Conservation (phyloP, 2,888 invertebrate genomes). For the Amphipyra tragopoginis region DNA sequence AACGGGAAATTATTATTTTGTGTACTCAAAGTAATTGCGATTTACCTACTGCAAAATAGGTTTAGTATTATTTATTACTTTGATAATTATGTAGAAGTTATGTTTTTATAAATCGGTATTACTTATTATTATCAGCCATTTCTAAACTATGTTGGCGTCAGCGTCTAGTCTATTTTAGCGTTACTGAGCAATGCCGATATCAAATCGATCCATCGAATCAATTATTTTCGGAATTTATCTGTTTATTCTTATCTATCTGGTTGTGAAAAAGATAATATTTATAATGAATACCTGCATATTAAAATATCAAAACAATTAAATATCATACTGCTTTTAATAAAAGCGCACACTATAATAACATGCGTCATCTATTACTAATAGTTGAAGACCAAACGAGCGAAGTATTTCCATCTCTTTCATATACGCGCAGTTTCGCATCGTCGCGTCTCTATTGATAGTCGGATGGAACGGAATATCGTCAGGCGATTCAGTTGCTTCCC, state of each 20-base stretch:
- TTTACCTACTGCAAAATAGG: constrained; percentile 30
- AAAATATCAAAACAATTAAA: background rate
- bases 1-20: constrained; percentile 45
- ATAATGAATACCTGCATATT: too few species aligned
- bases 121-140: too few species aligned
- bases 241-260: too few species aligned
- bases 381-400: background rate
- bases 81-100: constrained; percentile 1
- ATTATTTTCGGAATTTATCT: too few species aligned
- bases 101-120: too few species aligned
- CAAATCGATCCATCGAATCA: too few species aligned
- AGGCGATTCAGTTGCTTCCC: constrained; percentile 33
- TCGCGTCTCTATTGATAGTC: background rate
- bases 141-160: too few species aligned
- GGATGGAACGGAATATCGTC: too few species aligned
- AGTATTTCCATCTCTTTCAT: constrained; percentile 20
- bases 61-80: constrained; percentile 29
- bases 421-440: background rate
- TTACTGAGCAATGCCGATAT: too few species aligned
- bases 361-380: too few species aligned
- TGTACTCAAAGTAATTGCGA: constrained; percentile 20
- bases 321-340: background rate
- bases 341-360: background rate
- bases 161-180: too few species aligned
- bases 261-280: too few species aligned